These are phyloP conservation scores for Cisticola juncidis DNA, from an alignment of 2,113 vertebrate species.

Conservation along the genomic window DNA sequence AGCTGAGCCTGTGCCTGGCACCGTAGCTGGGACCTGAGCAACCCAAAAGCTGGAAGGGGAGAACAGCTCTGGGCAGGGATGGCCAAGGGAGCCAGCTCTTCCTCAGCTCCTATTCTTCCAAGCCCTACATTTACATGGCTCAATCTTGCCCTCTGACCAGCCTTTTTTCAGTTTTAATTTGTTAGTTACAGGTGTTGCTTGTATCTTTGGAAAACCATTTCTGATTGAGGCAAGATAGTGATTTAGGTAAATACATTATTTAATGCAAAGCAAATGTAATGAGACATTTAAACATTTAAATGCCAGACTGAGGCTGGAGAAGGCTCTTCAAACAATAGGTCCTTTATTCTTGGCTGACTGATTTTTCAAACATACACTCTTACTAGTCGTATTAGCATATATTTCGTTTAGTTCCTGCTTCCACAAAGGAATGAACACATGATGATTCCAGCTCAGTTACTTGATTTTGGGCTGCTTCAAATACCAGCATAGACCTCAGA, in stretches of 20 bases:
- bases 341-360: background rate
- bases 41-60: background rate
- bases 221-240: background rate
- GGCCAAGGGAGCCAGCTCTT: background rate
- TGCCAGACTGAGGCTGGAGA: background rate
- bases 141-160: background rate
- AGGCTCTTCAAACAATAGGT: background rate
- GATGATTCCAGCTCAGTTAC: background rate
- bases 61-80: background rate
- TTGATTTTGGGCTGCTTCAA: background rate
- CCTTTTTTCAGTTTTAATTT: background rate
- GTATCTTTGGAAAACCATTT: background rate
- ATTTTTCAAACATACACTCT: background rate
- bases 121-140: background rate
- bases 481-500: background rate
- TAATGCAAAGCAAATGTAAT: background rate
- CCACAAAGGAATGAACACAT: fast-evolving
- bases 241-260: background rate
- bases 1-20: background rate
- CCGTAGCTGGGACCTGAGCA: background rate
- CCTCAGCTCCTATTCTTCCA: background rate
- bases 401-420: background rate
- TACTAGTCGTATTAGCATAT: background rate
- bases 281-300: background rate
- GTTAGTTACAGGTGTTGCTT: background rate